phyloP scores from a whole-genome alignment of 2,797 vertebrate species.

The Neopelma chrysocephalum region DNA sequence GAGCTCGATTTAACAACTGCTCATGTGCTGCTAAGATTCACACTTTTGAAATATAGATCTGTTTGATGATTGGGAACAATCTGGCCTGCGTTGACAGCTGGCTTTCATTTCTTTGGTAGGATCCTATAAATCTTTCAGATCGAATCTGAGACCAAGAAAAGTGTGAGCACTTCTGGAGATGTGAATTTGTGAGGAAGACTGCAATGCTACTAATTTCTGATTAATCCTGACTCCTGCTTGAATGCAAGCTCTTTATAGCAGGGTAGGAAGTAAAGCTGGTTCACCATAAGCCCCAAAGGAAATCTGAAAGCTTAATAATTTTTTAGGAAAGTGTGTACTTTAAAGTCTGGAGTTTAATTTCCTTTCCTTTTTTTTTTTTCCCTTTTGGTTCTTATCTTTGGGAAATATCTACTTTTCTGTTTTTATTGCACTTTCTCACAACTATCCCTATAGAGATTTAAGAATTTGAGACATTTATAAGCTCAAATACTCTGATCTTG shows the following conservation, averaged over 20 bases:
- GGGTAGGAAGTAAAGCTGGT: neutral
- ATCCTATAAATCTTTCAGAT: neutral
- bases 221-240: neutral
- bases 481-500: slow-evolving; percentile 15
- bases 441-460: slow-evolving; percentile 3
- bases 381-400: neutral
- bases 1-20: neutral
- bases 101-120: neutral
- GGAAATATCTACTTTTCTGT: neutral
- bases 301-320: neutral
- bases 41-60: neutral
- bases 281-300: neutral
- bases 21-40: neutral
- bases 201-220: neutral
- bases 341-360: neutral
- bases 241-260: neutral
- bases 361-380: accelerated
- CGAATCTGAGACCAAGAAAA: neutral
- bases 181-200: neutral
- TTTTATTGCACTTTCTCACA: slow-evolving; percentile 43
- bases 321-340: neutral
- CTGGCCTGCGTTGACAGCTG: neutral
- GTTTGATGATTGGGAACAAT: neutral
- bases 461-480: slow-evolving; percentile 38
- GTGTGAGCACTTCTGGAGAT: neutral